These are phyloP conservation scores for Stigmatopora argus DNA, from an alignment of 2,113 vertebrate genomes.

Conservation along the genomic window DNA sequence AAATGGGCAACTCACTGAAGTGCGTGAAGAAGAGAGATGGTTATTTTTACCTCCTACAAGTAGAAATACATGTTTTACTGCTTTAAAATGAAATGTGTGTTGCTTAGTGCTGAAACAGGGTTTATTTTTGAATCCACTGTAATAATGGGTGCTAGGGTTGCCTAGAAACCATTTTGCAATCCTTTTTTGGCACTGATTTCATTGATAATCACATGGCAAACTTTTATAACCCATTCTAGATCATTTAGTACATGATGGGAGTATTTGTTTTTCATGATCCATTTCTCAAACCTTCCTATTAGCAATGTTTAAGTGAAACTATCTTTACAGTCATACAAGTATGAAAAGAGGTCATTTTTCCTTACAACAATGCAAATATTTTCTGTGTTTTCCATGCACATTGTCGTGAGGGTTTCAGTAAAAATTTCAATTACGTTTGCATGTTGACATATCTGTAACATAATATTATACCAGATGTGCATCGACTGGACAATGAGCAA, in stretches of 20 bases:
- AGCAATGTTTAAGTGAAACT: neutral
- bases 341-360: neutral
- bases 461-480: too few relatives aligned
- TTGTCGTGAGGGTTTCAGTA: too few relatives aligned
- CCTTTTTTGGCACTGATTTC: constrained; percentile 25
- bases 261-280: too few relatives aligned
- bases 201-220: constrained; percentile 14
- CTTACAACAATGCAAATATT: too few relatives aligned
- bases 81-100: constrained; percentile 21
- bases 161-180: constrained; percentile 53
- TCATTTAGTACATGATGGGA: neutral
- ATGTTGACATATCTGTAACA: too few relatives aligned
- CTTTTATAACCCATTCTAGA: neutral
- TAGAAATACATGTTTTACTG: neutral
- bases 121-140: constrained; percentile 52
- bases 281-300: too few relatives aligned
- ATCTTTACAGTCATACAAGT: neutral
- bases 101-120: constrained; percentile 15
- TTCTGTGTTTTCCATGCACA: too few relatives aligned
- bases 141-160: constrained; percentile 50
- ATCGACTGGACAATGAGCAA: too few relatives aligned
- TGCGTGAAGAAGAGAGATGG: too few relatives aligned
- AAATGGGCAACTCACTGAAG: constrained; percentile 7
- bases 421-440: too few relatives aligned
- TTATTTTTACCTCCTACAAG: constrained; percentile 28